Conservation (phyloP, 2,797 vertebrate genomes). For the Sebastes paucispinis region DNA sequence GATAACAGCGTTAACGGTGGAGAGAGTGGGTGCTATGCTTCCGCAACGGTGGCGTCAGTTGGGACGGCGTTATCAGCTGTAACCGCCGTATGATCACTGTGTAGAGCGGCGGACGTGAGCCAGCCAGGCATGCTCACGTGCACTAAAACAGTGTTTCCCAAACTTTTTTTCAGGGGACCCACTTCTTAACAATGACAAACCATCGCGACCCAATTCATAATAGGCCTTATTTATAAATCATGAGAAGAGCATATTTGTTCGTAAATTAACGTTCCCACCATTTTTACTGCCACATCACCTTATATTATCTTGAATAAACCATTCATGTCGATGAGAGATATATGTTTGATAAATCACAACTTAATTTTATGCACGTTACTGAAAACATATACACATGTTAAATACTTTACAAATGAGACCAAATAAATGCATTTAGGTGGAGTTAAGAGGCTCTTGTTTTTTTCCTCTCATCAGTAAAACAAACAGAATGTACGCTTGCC, state of each 20-base stretch:
- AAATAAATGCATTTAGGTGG: background rate
- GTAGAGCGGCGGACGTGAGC: no score
- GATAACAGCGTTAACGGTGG: no score
- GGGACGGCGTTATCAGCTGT: no score
- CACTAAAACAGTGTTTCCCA: background rate
- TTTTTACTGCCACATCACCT: background rate
- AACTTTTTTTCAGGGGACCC: no score
- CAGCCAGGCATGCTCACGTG: background rate
- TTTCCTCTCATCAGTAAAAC: background rate
- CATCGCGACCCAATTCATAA: background rate
- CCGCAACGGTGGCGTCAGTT: no score
- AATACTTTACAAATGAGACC: background rate
- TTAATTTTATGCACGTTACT: background rate
- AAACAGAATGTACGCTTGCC: background rate
- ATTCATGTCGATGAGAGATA: background rate
- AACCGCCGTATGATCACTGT: accelerated
- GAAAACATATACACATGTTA: background rate
- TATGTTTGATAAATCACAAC: background rate
- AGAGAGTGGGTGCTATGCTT: no score
- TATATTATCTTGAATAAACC: background rate
- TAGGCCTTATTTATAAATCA: background rate
- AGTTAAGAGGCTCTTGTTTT: background rate
- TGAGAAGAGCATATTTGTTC: background rate
- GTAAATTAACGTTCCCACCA: background rate
- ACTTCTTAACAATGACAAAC: accelerated